These are phyloP conservation scores for Eurystomus gularis DNA, from an alignment of 2,113 vertebrate genomes.

Conservation along the genomic window DNA sequence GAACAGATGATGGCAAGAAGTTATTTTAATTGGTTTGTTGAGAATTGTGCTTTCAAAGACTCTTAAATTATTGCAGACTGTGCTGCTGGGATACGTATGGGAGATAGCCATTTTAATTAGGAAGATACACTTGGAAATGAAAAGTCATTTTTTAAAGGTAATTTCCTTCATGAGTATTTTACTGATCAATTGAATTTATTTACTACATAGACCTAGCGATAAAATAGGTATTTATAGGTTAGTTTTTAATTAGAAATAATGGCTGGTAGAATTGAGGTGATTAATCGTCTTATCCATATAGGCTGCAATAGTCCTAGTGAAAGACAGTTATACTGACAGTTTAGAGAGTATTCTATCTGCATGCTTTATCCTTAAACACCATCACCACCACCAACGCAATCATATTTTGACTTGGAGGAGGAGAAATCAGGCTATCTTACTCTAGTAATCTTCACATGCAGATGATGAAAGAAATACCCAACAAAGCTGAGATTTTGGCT, in stretches of 20 bases:
- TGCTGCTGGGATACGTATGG: slow-evolving; percentile 45
- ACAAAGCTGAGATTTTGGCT: background rate
- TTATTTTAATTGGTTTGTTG: slow-evolving; percentile 40
- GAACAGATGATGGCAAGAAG: slow-evolving; percentile 39
- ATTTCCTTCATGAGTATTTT: slow-evolving; percentile 73
- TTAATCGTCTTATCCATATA: slow-evolving; percentile 83
- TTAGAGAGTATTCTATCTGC: slow-evolving; percentile 67
- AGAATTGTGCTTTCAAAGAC: slow-evolving; percentile 51
- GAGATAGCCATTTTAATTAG: slow-evolving; percentile 75
- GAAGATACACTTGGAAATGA: slow-evolving; percentile 70
- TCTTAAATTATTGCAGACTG: slow-evolving; percentile 50
- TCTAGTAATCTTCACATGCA: background rate
- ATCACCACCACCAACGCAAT: fast-evolving
- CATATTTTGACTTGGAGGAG: background rate
- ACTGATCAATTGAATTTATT: slow-evolving; percentile 82
- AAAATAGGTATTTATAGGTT: slow-evolving; percentile 83
- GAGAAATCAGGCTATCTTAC: background rate
- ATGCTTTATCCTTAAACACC: slow-evolving; percentile 70
- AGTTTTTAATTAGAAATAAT: slow-evolving; percentile 92
- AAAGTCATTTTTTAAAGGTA: slow-evolving; percentile 70
- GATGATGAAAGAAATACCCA: background rate
- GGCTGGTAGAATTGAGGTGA: slow-evolving; percentile 80
- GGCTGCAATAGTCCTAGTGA: slow-evolving; percentile 56
- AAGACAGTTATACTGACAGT: slow-evolving; percentile 56
- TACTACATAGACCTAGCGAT: slow-evolving; percentile 76